Percentiles rank a stretch among this genome's conserved stretches.
These are phyloP conservation scores for Akabosia matsudoensis DNA, from an alignment of 1,140 invertebrate species.

Conservation along the genomic window DNA sequence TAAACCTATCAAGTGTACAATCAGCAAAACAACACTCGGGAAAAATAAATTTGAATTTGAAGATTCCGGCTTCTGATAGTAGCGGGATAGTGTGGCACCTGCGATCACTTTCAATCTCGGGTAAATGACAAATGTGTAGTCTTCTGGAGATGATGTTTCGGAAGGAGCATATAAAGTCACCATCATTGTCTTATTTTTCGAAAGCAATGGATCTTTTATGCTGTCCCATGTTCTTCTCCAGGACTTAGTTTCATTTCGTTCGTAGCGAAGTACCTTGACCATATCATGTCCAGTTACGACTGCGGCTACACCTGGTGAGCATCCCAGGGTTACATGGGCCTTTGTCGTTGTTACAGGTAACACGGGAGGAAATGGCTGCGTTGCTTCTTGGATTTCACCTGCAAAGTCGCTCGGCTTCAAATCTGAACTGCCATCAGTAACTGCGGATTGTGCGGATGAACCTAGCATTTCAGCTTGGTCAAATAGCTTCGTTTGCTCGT, in stretches of 20 bases:
- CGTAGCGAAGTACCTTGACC: not conserved
- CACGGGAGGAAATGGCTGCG: not conserved
- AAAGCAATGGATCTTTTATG: not conserved
- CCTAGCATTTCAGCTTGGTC: not conserved
- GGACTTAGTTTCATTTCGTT: not conserved
- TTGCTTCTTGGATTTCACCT: not conserved
- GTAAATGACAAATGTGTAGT: slow-evolving; percentile 37
- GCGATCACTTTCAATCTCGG: slow-evolving; percentile 22
- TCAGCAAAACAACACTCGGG: too few species aligned
- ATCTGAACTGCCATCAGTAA: not conserved
- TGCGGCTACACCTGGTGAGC: slow-evolving; percentile 32
- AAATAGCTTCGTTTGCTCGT: slow-evolving; percentile 30
- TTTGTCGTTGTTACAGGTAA: slow-evolving; percentile 27
- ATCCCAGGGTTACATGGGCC: slow-evolving; percentile 44
- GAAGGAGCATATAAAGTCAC: not conserved
- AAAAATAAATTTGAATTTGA: too few species aligned
- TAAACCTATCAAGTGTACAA: too few species aligned
- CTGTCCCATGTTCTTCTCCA: not conserved
- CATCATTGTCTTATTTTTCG: not conserved
- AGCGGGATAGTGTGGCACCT: slow-evolving; percentile 24
- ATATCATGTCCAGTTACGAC: not conserved
- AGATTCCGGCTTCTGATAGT: slow-evolving; percentile 20
- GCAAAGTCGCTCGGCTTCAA: not conserved
- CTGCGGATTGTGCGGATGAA: not conserved
- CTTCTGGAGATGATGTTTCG: not conserved